These are phyloP conservation scores for Rhagium mordax DNA, from an alignment of 2,888 invertebrate genomes.

Conservation along the genomic window DNA sequence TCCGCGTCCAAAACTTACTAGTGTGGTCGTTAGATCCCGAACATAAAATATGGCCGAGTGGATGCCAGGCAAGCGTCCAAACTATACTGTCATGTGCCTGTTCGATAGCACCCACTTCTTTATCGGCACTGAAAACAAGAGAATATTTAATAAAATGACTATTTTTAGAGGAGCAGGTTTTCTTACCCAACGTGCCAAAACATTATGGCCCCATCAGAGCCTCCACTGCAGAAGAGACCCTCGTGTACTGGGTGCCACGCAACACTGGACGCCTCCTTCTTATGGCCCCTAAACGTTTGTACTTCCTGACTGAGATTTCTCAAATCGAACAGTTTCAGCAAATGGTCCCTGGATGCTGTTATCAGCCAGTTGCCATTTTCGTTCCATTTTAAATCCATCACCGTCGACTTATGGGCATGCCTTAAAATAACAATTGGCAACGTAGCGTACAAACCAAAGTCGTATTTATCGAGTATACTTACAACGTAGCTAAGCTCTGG, in stretches of 20 bases:
- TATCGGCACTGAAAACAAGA: slow-evolving; percentile 83
- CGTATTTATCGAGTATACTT: slow-evolving; percentile 66
- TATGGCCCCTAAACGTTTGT: slow-evolving; percentile 98
- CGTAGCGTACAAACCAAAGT: not conserved
- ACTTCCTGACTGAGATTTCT: slow-evolving; percentile 95
- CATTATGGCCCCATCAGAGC: slow-evolving; percentile 97
- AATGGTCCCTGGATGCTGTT: slow-evolving; percentile 97
- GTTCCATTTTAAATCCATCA: slow-evolving; percentile 99
- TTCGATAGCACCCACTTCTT: slow-evolving; percentile 98
- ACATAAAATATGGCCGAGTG: slow-evolving; percentile 97
- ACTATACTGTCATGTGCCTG: slow-evolving; percentile 99
- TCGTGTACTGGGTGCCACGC: slow-evolving; percentile 99
- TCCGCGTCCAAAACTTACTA: slow-evolving; percentile 99
- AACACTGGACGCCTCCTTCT: slow-evolving; percentile 97
- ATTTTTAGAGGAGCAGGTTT: not conserved
- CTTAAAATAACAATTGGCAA: too few relatives aligned
- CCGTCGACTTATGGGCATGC: slow-evolving; percentile 99
- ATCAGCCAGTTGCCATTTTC: slow-evolving; percentile 99
- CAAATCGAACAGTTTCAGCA: slow-evolving; percentile 97
- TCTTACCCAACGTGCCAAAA: slow-evolving; percentile 98
- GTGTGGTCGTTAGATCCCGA: slow-evolving; percentile 99
- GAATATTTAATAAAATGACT: too few relatives aligned
- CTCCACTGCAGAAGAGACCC: slow-evolving; percentile 96
- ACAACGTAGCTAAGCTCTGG: slow-evolving; percentile 94
- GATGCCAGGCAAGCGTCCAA: slow-evolving; percentile 99